These are phyloP conservation scores for Nixonia krombeini DNA, from an alignment of 1,140 invertebrate species.

Conservation along the genomic window DNA sequence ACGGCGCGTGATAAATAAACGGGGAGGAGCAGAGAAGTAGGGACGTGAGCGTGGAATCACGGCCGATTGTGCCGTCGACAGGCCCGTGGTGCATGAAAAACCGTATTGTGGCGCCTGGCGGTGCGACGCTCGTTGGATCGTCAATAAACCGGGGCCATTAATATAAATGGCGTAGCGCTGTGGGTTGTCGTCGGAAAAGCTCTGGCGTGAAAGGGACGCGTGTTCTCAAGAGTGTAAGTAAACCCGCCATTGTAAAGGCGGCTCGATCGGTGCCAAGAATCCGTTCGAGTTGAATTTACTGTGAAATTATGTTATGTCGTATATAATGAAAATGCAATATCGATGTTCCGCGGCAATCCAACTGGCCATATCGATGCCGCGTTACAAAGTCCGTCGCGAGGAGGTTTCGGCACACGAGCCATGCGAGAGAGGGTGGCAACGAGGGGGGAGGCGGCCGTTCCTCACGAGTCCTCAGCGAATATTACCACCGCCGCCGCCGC, in stretches of 20 bases:
- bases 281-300: conserved; percentile 29
- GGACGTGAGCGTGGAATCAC: not conserved
- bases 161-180: conserved; percentile 22
- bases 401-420: conserved; percentile 35
- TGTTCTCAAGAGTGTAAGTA: conserved; percentile 7
- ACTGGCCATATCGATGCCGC: conserved; percentile 20
- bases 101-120: conserved; percentile 23
- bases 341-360: conserved; percentile 8
- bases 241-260: not conserved
- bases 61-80: conserved; percentile 11
- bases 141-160: conserved; percentile 33
- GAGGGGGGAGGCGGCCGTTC: conserved; percentile 20
- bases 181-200: conserved; percentile 16
- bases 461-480: conserved; percentile 36
- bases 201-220: conserved; percentile 19
- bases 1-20: conserved; percentile 14
- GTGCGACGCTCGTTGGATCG: conserved; percentile 18
- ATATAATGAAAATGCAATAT: conserved; percentile 46
- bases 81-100: conserved; percentile 7
- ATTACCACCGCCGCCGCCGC: conserved; percentile 17
- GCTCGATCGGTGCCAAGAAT: conserved; percentile 11
- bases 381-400: conserved; percentile 36
- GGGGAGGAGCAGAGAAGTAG: conserved; percentile 9
- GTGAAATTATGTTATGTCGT: conserved; percentile 39
- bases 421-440: not conserved